phyloP scores from a whole-genome alignment of 2,797 vertebrate genomes.

The Emydoidea blandingii region DNA sequence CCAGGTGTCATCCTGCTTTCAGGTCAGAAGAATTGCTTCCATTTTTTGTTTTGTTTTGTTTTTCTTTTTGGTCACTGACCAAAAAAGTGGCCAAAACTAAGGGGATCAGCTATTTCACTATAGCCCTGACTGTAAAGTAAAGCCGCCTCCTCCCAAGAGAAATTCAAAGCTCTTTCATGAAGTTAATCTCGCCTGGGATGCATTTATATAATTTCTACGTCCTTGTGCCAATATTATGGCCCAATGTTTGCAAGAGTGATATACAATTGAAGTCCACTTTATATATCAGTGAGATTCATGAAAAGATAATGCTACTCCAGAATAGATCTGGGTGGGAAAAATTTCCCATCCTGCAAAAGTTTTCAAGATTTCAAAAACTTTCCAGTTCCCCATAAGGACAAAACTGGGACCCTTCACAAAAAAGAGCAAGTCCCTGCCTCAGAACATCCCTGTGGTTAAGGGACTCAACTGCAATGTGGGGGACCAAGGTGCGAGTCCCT shows the following conservation, averaged over 20 bases:
- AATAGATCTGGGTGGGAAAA: background rate
- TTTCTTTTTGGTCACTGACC: background rate
- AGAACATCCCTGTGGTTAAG: too few species aligned
- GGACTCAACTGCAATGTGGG: too few species aligned
- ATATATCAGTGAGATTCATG: background rate
- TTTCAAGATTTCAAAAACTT: background rate
- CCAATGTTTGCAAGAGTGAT: background rate
- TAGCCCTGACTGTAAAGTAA: background rate
- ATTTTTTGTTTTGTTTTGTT: background rate
- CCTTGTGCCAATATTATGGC: background rate
- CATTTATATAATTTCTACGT: fast-evolving
- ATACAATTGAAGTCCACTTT: background rate
- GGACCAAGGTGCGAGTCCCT: too few species aligned
- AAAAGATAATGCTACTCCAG: background rate
- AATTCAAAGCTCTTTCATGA: background rate
- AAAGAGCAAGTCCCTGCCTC: too few species aligned
- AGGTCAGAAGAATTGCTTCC: background rate
- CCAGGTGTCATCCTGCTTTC: background rate
- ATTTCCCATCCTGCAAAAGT: background rate
- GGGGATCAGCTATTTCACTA: fast-evolving
- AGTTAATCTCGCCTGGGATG: background rate
- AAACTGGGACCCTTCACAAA: background rate
- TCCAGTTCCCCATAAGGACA: background rate
- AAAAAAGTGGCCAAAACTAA: background rate
- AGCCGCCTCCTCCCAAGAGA: background rate